Evolutionary conservation across 2,797 vertebrate species (phyloP).

Genomic region (Silurus lanzhouensis): DNA sequence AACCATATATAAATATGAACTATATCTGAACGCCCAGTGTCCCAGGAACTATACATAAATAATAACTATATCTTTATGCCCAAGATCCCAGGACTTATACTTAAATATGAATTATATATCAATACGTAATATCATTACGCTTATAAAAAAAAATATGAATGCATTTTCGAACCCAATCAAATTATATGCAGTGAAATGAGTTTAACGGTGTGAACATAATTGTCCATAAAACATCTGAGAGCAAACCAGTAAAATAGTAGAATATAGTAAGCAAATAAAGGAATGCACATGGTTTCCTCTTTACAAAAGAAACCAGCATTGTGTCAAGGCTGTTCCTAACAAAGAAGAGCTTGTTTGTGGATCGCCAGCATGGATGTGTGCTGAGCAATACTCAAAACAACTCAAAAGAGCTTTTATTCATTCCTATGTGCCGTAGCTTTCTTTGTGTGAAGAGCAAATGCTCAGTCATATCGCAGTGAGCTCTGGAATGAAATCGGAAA

Average conservation of each 20-base stretch:
- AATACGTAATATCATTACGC: neutral
- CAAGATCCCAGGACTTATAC: too few relatives aligned
- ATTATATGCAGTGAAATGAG: neutral
- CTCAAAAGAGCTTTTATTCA: conserved; percentile 16
- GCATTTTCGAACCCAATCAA: neutral
- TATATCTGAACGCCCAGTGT: too few relatives aligned
- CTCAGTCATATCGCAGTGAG: conserved; percentile 4
- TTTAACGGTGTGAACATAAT: neutral
- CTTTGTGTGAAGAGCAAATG: conserved; percentile 20
- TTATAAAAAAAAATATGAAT: neutral
- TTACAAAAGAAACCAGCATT: conserved; percentile 32
- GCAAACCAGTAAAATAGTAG: neutral
- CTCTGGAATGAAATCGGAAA: conserved; percentile 2
- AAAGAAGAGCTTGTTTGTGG: conserved; percentile 46
- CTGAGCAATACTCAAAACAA: conserved; percentile 24
- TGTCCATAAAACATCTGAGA: neutral
- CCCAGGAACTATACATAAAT: too few relatives aligned
- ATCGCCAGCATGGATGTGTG: conserved; percentile 26
- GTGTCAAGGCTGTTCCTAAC: conserved; percentile 12
- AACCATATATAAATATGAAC: too few relatives aligned
- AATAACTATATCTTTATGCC: too few relatives aligned
- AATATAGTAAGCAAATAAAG: neutral
- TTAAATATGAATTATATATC: too few relatives aligned
- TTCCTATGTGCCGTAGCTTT: conserved; percentile 28
- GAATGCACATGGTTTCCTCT: neutral